phyloP scores from a whole-genome alignment of 2,888 invertebrate species.

The Therioaphis trifolii region DNA sequence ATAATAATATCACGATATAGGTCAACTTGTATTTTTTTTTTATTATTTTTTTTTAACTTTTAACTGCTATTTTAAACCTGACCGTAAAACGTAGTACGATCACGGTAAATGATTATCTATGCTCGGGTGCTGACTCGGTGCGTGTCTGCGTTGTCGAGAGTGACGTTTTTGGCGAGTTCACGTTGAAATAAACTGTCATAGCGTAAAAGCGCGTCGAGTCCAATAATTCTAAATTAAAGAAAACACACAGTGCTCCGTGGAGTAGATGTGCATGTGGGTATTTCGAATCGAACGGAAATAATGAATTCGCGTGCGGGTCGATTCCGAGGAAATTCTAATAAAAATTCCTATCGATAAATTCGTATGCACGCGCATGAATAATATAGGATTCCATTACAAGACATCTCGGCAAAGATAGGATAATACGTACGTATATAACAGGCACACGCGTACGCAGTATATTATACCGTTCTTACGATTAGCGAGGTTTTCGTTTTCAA shows the following conservation, averaged over 20 bases:
- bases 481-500: not conserved
- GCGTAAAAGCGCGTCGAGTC: not conserved
- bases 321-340: conserved; percentile 7
- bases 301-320: not conserved
- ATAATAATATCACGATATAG: conserved; percentile 9
- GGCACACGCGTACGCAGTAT: not conserved
- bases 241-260: no score
- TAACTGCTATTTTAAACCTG: conserved; percentile 34
- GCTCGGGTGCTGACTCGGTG: not conserved
- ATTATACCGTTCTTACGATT: not conserved
- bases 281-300: not conserved
- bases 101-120: conserved; percentile 3
- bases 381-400: not conserved
- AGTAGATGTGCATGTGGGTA: no score
- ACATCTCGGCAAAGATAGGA: not conserved
- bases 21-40: conserved; percentile 17
- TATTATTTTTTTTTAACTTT: not conserved
- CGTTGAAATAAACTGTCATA: not conserved
- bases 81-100: not conserved
- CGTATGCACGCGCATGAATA: not conserved
- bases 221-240: no score
- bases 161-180: conserved; percentile 31
- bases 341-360: conserved; percentile 11
- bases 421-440: not conserved
- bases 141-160: not conserved